Base-by-base conservation (phyloP, 1,140 invertebrate genomes). In the Caerostris darwini region DNA sequence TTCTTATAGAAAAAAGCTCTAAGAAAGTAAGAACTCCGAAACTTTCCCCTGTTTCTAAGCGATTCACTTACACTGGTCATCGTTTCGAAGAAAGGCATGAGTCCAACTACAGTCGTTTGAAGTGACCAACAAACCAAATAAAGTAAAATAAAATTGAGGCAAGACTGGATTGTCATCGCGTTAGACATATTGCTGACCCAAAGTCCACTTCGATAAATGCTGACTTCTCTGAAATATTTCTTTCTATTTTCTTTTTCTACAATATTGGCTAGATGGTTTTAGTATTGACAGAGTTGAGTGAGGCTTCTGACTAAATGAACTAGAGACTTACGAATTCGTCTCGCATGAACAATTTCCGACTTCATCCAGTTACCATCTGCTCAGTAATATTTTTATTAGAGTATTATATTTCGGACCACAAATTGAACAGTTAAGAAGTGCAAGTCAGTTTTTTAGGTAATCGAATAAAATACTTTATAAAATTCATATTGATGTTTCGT, bases 141-240 rank as follows among this genome's bases (percentile, higher is more conserved):
- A 94, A 94, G 59, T 10, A 88, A 89, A 94, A 50, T n/a, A 58
- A 94, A 85, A 94, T 85, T 34, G 53, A 50, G n/a, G 34, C 85
- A 64, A 67, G 64, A n/a, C 69, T 12, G 58, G 92, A 94, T 94
- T 89, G 92, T 94, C 92, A 94, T 94, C 92, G 92, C 50, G 92
- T 89, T 89, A 77, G 86, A 94, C 86, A 94, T 94, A 94, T 94
- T 94, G 92, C 92, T 94, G 92, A 94, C 85, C 92, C 86, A 88
- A 89, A 94, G 92, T 94, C 92, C 92, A 94, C 92, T 94, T 82
- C 81, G 50, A 86, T 82, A 94, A 94, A 94, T 94, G 92, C 92
- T 94, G 92, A 94, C 92, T 88, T 94, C 57, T 61, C 57, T 50
- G 86, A 94, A 88, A 88, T 94, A 86, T 77, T 94, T 94, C 64